phyloP scores from a whole-genome alignment of 2,888 invertebrate species.

The Phrixothrix hirtus region DNA sequence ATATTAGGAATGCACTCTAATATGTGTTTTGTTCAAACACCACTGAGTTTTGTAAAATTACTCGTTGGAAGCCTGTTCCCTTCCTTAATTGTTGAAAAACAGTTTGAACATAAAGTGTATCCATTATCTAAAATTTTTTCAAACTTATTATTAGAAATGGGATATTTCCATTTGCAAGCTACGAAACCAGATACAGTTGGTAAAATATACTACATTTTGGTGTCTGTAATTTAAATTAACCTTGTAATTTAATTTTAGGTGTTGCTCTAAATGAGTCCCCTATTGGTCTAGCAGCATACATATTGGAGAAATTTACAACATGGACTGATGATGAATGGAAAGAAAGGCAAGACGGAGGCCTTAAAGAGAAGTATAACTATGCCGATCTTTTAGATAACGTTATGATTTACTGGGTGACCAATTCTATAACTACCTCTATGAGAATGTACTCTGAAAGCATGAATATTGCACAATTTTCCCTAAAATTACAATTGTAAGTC shows the following conservation, averaged over 20 bases:
- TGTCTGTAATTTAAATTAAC: too few relatives aligned
- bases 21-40: constrained; percentile 34
- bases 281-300: constrained; percentile 79
- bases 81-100: constrained; percentile 52
- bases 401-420: constrained; percentile 79
- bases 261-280: constrained; percentile 72
- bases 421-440: constrained; percentile 72
- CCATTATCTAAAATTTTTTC: constrained; percentile 56
- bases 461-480: constrained; percentile 25
- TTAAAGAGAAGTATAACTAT: constrained; percentile 66
- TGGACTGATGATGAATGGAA: constrained; percentile 64
- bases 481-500: constrained; percentile 35
- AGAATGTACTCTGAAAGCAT: constrained; percentile 73
- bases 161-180: constrained; percentile 78
- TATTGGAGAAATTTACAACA: constrained; percentile 81
- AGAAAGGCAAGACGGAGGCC: constrained; percentile 64
- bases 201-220: constrained; percentile 44
- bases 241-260: constrained; percentile 56
- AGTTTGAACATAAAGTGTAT: constrained; percentile 58
- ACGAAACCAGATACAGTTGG: constrained; percentile 90
- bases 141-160: constrained; percentile 59
- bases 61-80: constrained; percentile 30
- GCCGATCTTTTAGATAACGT: constrained; percentile 76
- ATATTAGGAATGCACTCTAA: constrained; percentile 59
- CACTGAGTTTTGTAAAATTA: constrained; percentile 22